Conservation (phyloP, 2,113 vertebrate species). For the Pterocles burchelli region DNA sequence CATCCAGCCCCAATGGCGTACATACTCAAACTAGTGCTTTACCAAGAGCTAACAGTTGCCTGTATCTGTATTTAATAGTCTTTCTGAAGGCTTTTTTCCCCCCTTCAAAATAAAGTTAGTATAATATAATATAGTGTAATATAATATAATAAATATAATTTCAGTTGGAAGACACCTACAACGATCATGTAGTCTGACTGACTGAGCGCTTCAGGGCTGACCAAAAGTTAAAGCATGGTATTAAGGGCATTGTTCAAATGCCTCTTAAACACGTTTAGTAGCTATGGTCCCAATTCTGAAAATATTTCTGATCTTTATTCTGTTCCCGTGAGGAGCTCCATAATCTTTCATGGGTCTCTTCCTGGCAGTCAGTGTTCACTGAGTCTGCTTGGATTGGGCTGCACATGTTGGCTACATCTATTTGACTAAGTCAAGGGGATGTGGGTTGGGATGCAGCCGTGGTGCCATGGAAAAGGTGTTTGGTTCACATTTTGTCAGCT, state of each 20-base stretch:
- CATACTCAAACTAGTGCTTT: background rate
- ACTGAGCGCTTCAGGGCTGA: background rate
- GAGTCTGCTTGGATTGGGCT: background rate
- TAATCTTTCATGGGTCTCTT: background rate
- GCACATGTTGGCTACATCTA: background rate
- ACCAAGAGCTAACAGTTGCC: background rate
- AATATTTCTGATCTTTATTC: background rate
- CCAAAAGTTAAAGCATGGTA: too few species aligned
- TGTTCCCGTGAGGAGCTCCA: background rate
- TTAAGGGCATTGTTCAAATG: background rate
- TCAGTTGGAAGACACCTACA: background rate
- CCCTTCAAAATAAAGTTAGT: background rate
- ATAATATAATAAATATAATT: background rate
- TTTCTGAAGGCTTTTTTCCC: background rate
- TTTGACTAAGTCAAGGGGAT: background rate
- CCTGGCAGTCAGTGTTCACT: background rate
- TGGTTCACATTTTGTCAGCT: background rate
- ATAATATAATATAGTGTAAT: background rate
- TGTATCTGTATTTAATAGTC: background rate
- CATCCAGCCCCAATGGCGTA: rapidly evolving
- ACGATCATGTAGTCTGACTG: background rate
- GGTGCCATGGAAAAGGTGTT: rapidly evolving
- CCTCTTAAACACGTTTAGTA: background rate
- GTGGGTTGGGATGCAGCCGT: background rate
- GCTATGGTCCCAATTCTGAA: background rate